Percentiles rank a stretch among this genome's conserved stretches.
Conservation (phyloP, 2,113 vertebrate genomes). For the Uria aalge region DNA sequence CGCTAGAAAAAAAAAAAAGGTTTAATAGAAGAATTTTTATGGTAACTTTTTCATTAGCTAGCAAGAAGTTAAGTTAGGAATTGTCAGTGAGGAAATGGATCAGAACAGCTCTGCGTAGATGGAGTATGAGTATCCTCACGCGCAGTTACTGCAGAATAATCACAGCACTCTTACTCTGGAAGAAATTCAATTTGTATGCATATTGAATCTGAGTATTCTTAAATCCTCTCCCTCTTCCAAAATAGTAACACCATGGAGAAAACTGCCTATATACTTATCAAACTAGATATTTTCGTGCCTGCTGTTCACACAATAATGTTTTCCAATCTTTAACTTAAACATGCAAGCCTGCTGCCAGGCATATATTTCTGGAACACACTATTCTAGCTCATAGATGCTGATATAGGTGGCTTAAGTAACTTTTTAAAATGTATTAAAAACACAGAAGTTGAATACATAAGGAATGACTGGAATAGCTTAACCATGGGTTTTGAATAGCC, state of each 20-base stretch:
- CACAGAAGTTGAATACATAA: background rate
- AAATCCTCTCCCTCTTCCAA: background rate
- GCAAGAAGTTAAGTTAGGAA: background rate
- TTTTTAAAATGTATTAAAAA: background rate
- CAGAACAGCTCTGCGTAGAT: background rate
- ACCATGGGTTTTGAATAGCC: background rate
- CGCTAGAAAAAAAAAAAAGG: background rate
- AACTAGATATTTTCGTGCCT: background rate
- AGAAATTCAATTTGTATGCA: background rate
- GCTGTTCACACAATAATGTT: slow-evolving; percentile 9
- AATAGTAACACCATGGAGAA: background rate
- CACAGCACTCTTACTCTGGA: background rate
- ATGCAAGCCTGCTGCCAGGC: background rate
- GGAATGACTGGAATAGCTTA: background rate
- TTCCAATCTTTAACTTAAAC: slow-evolving; percentile 5
- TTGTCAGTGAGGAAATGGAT: background rate
- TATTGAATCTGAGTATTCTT: background rate
- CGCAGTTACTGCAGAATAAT: background rate
- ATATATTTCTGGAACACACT: background rate
- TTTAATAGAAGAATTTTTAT: background rate
- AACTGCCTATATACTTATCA: background rate
- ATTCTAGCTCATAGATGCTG: background rate
- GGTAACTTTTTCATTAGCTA: background rate
- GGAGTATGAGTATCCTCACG: background rate
- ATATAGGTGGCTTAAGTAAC: background rate